Evolutionary conservation across 2,888 invertebrate genomes (phyloP), one percentile per base, ranked within the genome.

Genomic region (Brachypalpus laphriformis): DNA sequence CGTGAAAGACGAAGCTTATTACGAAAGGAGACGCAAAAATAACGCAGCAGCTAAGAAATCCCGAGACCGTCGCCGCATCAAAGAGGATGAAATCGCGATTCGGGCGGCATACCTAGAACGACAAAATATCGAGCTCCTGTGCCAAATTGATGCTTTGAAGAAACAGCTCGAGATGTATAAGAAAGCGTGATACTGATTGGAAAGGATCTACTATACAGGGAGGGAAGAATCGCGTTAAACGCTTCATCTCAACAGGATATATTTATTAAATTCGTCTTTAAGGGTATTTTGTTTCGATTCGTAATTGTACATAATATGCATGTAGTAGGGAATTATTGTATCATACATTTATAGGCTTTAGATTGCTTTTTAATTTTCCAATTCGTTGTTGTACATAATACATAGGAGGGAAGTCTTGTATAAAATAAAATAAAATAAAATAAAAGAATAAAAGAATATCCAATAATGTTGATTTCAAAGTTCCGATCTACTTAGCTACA

Each of bases 1-100:
- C 61, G 89, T 92, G 71, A 94, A 96, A 88, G 97, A 98, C 90
- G 96, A 96, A 2, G 95, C 96, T 0, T 99, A 99, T 90, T 96
- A 96, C 93, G 98, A 97, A 88, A 94, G 98, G 72, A 93, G 98
- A 8, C 94, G 96, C 87, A 97, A 97, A 90, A 99, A 99, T 91
- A 99, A 99, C 91, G 97, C 96, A 86, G 98, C 99, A 0, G 99
- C 99, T 0, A 99, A 99, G 91, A 94, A 98, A 88, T 98, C 98
- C 0, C 93, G 99, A 2, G 98, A 99, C 89, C 95, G 97, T 0
- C 93, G 99, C 77, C 94, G 98, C 88, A 95, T 96, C 49, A 97
- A 98, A 88, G 98, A 99, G 91, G 97, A 98, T 87, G 97, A 98
- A 88, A 95, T 98, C 63, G 97, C 98, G 0, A 96, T 98, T 45